Percentiles rank a stretch among this genome's conserved stretches.
These are phyloP conservation scores for Probaryconus sp. DNA, from an alignment of 1,140 invertebrate genomes.

Conservation along the genomic window DNA sequence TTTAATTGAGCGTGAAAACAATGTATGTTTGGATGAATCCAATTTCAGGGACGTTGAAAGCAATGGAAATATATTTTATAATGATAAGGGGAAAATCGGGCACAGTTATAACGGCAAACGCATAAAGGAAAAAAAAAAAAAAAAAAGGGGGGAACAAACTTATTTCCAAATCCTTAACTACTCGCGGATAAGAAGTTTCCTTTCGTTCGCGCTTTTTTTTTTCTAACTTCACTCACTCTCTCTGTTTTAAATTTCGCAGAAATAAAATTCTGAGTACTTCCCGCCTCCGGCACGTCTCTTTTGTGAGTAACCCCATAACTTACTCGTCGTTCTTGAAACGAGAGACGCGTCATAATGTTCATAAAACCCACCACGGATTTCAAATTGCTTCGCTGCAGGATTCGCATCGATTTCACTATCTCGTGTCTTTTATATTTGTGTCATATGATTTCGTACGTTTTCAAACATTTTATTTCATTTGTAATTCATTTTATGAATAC, in stretches of 20 bases:
- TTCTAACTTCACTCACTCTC: slow-evolving; percentile 43
- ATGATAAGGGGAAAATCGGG: slow-evolving; percentile 26
- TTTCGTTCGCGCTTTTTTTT: slow-evolving; percentile 43
- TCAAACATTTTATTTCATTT: slow-evolving; percentile 30
- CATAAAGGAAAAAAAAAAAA: slow-evolving; percentile 32
- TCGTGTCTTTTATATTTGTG: slow-evolving; percentile 27
- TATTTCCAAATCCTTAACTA: slow-evolving; percentile 58
- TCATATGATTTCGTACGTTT: slow-evolving; percentile 13
- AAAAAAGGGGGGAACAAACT: too few species aligned
- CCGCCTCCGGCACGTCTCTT: slow-evolving; percentile 49
- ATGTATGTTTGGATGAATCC: slow-evolving; percentile 23
- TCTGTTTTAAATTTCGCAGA: slow-evolving; percentile 56
- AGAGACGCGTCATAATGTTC: slow-evolving; percentile 52
- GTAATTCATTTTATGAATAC: not conserved
- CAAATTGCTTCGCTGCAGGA: slow-evolving; percentile 24
- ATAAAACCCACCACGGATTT: slow-evolving; percentile 45
- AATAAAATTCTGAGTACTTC: slow-evolving; percentile 53
- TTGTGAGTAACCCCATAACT: slow-evolving; percentile 55
- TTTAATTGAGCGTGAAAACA: slow-evolving; percentile 30
- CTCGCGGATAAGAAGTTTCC: slow-evolving; percentile 52
- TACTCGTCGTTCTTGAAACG: slow-evolving; percentile 46
- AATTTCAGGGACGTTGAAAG: slow-evolving; percentile 16
- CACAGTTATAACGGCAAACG: slow-evolving; percentile 24
- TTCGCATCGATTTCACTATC: slow-evolving; percentile 33
- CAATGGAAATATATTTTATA: slow-evolving; percentile 45